phyloP scores from a whole-genome alignment of 2,888 invertebrate species.

The Synanthedon andrenaeformis region DNA sequence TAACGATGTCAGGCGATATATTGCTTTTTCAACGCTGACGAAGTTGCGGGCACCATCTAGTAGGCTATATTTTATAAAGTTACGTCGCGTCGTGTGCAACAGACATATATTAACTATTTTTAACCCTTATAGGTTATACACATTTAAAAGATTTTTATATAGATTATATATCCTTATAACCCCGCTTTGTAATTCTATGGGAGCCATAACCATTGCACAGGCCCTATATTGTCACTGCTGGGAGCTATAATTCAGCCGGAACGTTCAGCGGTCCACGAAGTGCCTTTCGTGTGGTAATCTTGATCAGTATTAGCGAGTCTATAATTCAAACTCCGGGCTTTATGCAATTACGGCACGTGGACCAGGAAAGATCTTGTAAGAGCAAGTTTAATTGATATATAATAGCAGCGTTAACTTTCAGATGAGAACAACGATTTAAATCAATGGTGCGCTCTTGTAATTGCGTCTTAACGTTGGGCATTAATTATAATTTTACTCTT shows the following conservation, averaged over 20 bases:
- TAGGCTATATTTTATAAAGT: no score
- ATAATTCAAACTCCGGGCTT: conserved; percentile 30
- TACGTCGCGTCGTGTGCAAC: no score
- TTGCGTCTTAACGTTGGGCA: background rate
- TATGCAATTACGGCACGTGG: conserved; percentile 32
- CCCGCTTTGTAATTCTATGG: background rate
- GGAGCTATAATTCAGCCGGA: background rate
- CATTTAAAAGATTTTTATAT: no score
- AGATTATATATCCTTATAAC: no score
- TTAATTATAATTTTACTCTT: background rate
- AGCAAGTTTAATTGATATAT: conserved; percentile 17
- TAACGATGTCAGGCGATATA: no score
- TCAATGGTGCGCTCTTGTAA: background rate
- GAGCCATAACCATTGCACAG: background rate
- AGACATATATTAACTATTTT: no score
- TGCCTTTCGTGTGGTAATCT: conserved; percentile 20
- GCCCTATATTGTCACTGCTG: background rate
- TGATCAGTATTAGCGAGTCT: conserved; percentile 33
- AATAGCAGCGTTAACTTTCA: conserved; percentile 8
- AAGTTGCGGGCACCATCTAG: no score
- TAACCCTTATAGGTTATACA: no score
- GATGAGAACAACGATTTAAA: background rate
- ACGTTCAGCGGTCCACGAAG: background rate
- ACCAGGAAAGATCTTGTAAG: conserved; percentile 23
- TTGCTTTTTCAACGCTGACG: no score